Evolutionary conservation across 2,113 vertebrate species (phyloP).

Genomic region (Corythaeola cristata): DNA sequence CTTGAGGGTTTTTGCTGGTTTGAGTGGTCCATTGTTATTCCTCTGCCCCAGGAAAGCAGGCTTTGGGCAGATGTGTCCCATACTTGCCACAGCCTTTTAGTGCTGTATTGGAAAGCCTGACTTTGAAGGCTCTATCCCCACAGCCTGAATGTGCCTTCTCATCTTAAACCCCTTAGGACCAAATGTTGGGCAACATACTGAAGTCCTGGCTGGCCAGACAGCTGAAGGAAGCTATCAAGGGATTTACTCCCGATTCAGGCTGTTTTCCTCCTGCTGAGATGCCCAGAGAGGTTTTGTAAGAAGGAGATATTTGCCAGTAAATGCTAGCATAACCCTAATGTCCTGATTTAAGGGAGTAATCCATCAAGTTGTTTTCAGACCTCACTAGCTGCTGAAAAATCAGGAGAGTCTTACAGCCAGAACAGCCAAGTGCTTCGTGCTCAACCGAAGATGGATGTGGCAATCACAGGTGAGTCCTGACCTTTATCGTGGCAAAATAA

Average conservation of each 20-base stretch:
- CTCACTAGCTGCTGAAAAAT: neutral
- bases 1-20: neutral
- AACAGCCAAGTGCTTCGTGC: neutral
- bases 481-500: neutral
- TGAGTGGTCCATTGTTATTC: neutral
- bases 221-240: neutral
- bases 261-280: neutral
- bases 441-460: conserved; percentile 12
- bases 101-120: neutral
- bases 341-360: neutral
- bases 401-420: neutral
- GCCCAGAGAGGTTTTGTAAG: neutral
- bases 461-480: conserved; percentile 24
- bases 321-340: neutral
- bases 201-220: neutral
- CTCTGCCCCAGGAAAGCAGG: neutral
- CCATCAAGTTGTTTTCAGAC: conserved; percentile 2
- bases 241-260: neutral
- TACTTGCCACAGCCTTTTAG: neutral
- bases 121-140: neutral
- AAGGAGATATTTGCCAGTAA: neutral
- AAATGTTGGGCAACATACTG: neutral
- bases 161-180: neutral
- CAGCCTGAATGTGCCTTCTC: neutral
- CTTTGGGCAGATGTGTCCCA: neutral